Base-by-base conservation (phyloP, 92 coral and sea anemone genomes). In the Phymanthus crucifer region DNA sequence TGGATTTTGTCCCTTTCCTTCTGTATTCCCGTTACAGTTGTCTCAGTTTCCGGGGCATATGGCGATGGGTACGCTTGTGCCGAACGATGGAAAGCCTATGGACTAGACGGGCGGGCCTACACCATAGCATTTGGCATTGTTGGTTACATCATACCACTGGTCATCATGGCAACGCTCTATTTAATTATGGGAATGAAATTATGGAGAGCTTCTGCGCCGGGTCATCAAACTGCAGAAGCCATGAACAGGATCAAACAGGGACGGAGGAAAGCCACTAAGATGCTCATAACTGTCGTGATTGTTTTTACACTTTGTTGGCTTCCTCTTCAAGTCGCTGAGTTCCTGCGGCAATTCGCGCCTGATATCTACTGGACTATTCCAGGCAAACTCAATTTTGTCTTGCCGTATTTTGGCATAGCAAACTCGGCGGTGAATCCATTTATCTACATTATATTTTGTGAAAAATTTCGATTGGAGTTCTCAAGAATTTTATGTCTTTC, bases 251-350 rank as follows among this genome's bases (percentile, higher is more conserved):
- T 88, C 72, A 78, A 68, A 24, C 71, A 52, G 66, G 80, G 84
- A 24, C 87, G 89, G 32, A 81, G 90, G 58, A 88, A 85, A 79
- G 86, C 92, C 71, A 85, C 87, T 75, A 83, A 89, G 76, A 88
- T 91, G 95, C 84, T 91, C n/a, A 86, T 83, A 66, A 67, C 86
- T 74, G 81, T 91, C 48, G 90, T 91, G 37, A 40, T 61, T 21
- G 95, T 80, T 66, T 91, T 91, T 88, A 83, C 90, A 73, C 47
- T 88, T 1, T 91, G 95, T 76, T 91, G 95, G 95, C 73, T 91
- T 85, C 95, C 95, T 37, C 78, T 91, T 12, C 85, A 88, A 14
- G 33, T 77, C 18, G 92, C 92, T 21, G 92, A 91, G 66, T 31
- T 88, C 6, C 32, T 88, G 19, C 66, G 78, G 34, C 56, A 81